Conservation (phyloP, 2,113 vertebrate species). For the Thinocorus orbignyianus region DNA sequence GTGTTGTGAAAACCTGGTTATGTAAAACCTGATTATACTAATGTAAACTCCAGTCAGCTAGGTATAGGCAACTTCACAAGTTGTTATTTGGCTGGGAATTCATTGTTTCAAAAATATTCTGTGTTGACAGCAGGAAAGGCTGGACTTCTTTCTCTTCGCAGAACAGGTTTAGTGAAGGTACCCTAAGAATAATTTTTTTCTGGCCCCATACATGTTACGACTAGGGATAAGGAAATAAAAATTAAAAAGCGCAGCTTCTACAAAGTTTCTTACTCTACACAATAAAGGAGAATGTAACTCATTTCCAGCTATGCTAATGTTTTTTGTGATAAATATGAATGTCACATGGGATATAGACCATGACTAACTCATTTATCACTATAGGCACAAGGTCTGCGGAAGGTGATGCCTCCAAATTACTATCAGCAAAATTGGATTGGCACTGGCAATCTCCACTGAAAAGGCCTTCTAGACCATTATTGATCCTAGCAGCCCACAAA, state of each 20-base stretch:
- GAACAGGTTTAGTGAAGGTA: neutral
- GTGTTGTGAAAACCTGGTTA: neutral
- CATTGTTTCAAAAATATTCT: neutral
- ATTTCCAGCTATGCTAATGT: neutral
- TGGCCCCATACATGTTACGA: neutral
- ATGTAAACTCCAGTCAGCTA: neutral
- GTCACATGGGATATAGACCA: neutral
- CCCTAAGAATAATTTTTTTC: neutral
- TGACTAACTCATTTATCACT: neutral
- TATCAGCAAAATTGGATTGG: neutral
- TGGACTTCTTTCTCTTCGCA: neutral
- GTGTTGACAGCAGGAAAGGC: neutral
- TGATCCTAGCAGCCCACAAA: neutral
- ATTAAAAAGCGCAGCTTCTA: neutral
- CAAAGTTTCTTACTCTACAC: neutral
- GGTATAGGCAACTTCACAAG: neutral
- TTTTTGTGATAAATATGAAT: neutral
- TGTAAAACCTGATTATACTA: neutral
- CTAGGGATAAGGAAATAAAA: neutral
- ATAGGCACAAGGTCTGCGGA: neutral
- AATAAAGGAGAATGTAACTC: neutral
- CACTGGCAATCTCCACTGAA: neutral
- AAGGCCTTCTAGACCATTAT: neutral
- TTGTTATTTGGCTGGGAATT: neutral
- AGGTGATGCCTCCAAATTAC: neutral